A percentile compares a stretch with the other conserved stretches of the same genome.
phyloP scores from a whole-genome alignment of 1,140 invertebrate species.

The Drosophila trapezifrons region DNA sequence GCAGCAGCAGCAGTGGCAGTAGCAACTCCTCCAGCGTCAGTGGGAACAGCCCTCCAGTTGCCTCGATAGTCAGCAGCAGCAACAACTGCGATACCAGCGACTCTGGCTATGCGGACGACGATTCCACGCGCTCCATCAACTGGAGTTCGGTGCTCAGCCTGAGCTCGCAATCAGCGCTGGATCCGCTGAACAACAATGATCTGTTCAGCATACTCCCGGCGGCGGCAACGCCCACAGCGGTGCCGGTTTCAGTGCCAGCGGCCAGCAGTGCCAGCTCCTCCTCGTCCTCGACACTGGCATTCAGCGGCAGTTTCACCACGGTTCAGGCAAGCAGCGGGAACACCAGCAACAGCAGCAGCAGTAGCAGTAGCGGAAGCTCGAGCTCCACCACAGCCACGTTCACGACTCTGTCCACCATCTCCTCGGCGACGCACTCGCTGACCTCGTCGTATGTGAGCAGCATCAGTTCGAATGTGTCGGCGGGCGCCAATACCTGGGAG shows the following conservation, averaged over 20 bases:
- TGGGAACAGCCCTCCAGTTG: neutral
- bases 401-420: conserved; percentile 79
- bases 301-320: conserved; percentile 77
- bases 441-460: conserved; percentile 81
- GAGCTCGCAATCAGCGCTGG: conserved; percentile 92
- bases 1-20: neutral
- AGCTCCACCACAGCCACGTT: conserved; percentile 75
- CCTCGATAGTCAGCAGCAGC: conserved; percentile 12
- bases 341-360: conserved; percentile 6
- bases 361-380: conserved; percentile 22
- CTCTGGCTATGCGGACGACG: conserved; percentile 91
- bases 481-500: conserved; percentile 78
- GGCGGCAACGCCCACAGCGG: conserved; percentile 71
- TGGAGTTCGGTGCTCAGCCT: conserved; percentile 95
- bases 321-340: conserved; percentile 40
- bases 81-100: conserved; percentile 86
- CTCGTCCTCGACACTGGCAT: conserved; percentile 56
- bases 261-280: conserved; percentile 34
- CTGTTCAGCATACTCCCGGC: conserved; percentile 85
- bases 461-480: conserved; percentile 67
- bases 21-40: conserved; percentile 5
- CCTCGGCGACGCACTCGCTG: conserved; percentile 76
- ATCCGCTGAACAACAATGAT: conserved; percentile 92
- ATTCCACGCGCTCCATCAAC: conserved; percentile 91
- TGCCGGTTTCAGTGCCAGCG: conserved; percentile 64